Evolutionary conservation across 2,797 vertebrate species (phyloP).

Genomic region (Furcifer pardalis): DNA sequence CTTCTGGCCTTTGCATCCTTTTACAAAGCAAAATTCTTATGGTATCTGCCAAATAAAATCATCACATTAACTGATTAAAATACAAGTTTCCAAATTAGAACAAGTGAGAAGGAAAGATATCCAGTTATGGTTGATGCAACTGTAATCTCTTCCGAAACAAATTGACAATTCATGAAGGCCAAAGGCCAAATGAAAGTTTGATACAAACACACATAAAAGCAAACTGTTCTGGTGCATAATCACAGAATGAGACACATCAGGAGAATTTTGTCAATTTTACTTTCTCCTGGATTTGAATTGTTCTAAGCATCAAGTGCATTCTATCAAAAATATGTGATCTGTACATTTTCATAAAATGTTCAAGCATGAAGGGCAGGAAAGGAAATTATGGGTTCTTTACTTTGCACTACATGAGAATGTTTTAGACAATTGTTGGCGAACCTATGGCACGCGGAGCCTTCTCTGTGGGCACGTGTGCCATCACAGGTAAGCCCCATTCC

Average conservation of each 20-base stretch:
- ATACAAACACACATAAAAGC: not conserved
- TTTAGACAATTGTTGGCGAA: too few relatives aligned
- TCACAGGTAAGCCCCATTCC: too few relatives aligned
- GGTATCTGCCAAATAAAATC: not conserved
- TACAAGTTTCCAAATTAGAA: not conserved
- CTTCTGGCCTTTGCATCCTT: not conserved
- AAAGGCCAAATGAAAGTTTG: not conserved
- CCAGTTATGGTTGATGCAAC: not conserved
- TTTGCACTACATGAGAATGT: not conserved
- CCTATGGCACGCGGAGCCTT: too few relatives aligned
- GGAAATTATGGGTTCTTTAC: not conserved
- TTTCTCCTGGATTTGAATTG: too few relatives aligned
- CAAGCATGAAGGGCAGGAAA: too few relatives aligned
- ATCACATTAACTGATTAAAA: not conserved
- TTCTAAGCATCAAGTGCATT: too few relatives aligned
- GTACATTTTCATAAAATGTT: too few relatives aligned
- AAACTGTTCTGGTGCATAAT: not conserved
- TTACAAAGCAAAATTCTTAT: not conserved
- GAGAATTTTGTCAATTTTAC: not conserved
- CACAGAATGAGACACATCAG: not conserved
- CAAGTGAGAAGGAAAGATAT: not conserved
- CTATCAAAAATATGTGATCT: too few relatives aligned
- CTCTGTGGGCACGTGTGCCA: too few relatives aligned
- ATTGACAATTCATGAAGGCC: not conserved
- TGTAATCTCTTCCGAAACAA: not conserved